These are phyloP conservation scores for Emydoidea blandingii DNA, from an alignment of 2,797 vertebrate species.

Conservation along the genomic window DNA sequence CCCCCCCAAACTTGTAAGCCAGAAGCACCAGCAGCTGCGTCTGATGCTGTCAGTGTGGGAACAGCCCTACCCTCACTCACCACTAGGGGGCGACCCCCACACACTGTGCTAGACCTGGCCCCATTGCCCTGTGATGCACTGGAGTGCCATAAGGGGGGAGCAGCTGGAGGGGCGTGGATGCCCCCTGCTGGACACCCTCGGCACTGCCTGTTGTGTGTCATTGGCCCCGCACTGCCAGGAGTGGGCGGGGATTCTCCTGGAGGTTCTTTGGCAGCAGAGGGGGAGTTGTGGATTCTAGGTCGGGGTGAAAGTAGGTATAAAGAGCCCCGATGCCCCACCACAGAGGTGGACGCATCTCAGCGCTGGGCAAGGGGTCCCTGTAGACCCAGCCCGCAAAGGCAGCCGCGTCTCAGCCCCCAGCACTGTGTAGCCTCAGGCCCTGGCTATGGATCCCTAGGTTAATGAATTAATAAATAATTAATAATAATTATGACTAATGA, in stretches of 20 bases:
- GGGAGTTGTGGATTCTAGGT: background rate
- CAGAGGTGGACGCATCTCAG: background rate
- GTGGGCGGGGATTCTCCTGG: background rate
- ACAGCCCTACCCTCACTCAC: background rate
- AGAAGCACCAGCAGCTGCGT: background rate
- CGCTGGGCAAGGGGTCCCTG: too few species aligned
- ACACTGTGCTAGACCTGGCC: background rate
- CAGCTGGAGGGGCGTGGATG: background rate
- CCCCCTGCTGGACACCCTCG: background rate
- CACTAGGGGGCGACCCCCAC: background rate
- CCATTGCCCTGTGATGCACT: background rate
- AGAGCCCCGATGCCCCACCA: background rate
- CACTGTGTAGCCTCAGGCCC: too few species aligned
- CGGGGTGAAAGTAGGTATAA: background rate
- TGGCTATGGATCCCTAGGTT: background rate
- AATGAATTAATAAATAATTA: background rate
- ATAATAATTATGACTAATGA: background rate
- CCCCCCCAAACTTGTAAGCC: background rate
- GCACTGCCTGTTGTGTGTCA: background rate
- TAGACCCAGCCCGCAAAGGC: background rate
- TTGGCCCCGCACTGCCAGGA: background rate
- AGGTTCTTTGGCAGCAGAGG: background rate
- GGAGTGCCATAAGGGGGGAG: background rate
- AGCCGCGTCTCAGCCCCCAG: too few species aligned
- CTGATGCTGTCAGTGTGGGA: background rate